phyloP scores from a whole-genome alignment of 2,113 vertebrate species.

The Leuciscus idus region DNA sequence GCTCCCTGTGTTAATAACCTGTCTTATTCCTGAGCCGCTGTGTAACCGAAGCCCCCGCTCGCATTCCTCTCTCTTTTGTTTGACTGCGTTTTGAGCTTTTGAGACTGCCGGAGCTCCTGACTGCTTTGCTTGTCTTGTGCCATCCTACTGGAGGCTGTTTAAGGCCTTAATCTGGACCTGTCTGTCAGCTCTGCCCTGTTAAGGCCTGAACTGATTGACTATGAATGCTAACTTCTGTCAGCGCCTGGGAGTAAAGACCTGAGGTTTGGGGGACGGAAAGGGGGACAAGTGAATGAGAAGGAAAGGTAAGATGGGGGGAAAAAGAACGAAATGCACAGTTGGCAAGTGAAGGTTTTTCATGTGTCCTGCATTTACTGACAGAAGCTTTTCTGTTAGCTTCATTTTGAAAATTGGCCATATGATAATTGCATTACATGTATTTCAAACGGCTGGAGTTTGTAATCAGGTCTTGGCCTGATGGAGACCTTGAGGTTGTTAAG shows the following conservation, averaged over 20 bases:
- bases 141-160: slow-evolving; percentile 74
- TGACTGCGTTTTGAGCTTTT: slow-evolving; percentile 62
- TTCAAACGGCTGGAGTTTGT: slow-evolving; percentile 40
- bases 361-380: slow-evolving; percentile 23
- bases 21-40: slow-evolving; percentile 68
- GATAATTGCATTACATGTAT: slow-evolving; percentile 19
- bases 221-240: slow-evolving; percentile 78
- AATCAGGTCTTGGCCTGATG: slow-evolving; percentile 42
- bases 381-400: slow-evolving; percentile 3
- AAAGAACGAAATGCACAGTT: slow-evolving; percentile 44
- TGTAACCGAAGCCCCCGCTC: slow-evolving; percentile 71
- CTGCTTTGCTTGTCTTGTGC: slow-evolving; percentile 70
- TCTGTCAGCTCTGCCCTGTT: slow-evolving; percentile 82
- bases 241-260: slow-evolving; percentile 72
- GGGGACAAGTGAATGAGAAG: slow-evolving; percentile 55
- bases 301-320: slow-evolving; percentile 45
- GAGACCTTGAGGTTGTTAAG: slow-evolving; percentile 46
- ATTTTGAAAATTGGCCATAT: slow-evolving; percentile 28
- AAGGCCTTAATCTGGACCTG: slow-evolving; percentile 78
- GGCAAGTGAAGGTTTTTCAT: slow-evolving; percentile 16
- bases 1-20: slow-evolving; percentile 69
- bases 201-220: slow-evolving; percentile 75
- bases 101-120: slow-evolving; percentile 59
- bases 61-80: slow-evolving; percentile 75
- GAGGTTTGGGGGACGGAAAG: slow-evolving; percentile 50